Percentiles rank a stretch among this genome's conserved stretches.
Evolutionary conservation across 2,888 invertebrate species (phyloP).

Genomic region (Rhabditoides inermis): DNA sequence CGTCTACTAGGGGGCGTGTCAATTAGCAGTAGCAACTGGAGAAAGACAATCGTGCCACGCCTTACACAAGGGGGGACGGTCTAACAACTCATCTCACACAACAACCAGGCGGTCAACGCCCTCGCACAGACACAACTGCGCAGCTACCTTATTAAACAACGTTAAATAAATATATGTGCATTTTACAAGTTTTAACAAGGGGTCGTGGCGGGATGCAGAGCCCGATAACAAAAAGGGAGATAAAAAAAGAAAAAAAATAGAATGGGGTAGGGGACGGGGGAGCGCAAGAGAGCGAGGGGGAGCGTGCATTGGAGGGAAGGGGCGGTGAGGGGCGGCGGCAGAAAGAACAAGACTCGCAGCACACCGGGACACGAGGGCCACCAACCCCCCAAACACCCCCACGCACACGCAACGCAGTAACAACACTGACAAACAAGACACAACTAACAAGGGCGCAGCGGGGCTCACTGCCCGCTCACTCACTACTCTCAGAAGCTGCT

Average conservation of each 20-base stretch:
- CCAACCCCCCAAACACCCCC: too few relatives aligned
- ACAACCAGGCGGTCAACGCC: constrained; percentile 10
- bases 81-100: constrained; percentile 6
- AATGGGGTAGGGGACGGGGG: constrained; percentile 1
- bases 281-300: not conserved
- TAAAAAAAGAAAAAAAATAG: not conserved
- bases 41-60: constrained; percentile 2
- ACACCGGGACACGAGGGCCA: not conserved
- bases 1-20: too few relatives aligned
- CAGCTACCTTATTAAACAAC: constrained; percentile 13
- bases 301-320: not conserved
- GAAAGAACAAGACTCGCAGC: not conserved
- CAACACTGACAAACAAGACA: constrained; percentile 2
- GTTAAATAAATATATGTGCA: constrained; percentile 11
- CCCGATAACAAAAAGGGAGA: constrained; percentile 11
- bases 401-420: constrained; percentile 3
- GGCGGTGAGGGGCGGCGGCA: not conserved
- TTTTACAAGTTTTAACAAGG: constrained; percentile 14
- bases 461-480: not conserved
- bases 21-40: not conserved
- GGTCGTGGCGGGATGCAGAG: constrained; percentile 9
- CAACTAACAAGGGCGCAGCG: constrained; percentile 2
- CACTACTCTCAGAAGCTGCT: not conserved
- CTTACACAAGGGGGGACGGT: constrained; percentile 7
- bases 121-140: constrained; percentile 10